Evolutionary conservation across 2,888 invertebrate genomes (phyloP), one percentile per base, ranked within the genome.

Genomic region (Melieria picta): DNA sequence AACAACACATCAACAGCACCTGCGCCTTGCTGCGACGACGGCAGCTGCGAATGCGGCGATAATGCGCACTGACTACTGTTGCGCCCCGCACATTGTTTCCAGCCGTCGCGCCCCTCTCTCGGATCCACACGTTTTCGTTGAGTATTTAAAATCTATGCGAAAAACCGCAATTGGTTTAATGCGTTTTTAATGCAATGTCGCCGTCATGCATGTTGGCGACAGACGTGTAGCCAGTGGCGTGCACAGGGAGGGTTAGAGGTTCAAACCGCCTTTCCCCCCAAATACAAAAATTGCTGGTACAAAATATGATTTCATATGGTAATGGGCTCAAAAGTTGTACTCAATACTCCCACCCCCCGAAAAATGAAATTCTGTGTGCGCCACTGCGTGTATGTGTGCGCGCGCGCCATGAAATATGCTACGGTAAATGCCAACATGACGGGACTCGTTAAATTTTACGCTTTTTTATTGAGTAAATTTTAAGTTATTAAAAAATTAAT

Each of bases 401-500:
- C 4, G 42, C 10, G 9, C 42, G 48, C 47, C 47, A 6, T 13
- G 6, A 46, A 7, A 9, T 48, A 58, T 13, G 57, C 48, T 9
- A 30, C 43, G 7, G 10, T n/a, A 11, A 11, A 4, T 48, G 10
- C 4, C 56, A 30, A 47, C 62, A 63, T 62, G 52, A 43, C 13
- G 11, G 46, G 43, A 46, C 1, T 7, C 42, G 47, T 66, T 9
- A 13, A 52, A 52, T 16, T 45, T 16, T 16, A 52, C 52, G 42
- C 48, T 58, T 56, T 64, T 52, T 52, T 57, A 60, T 68, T 77
- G 48, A 48, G 43, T 65, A 55, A 62, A 11, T 80, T 81, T 79
- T 77, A 75, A 77, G 77, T 79, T 77, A 80, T 79, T 80, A 79
- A 75, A 81, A 81, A 82, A 81, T 81, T 80, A 82, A 82, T 81